Conservation (phyloP, 2,797 vertebrate genomes). For the Gambelia wislizenii region DNA sequence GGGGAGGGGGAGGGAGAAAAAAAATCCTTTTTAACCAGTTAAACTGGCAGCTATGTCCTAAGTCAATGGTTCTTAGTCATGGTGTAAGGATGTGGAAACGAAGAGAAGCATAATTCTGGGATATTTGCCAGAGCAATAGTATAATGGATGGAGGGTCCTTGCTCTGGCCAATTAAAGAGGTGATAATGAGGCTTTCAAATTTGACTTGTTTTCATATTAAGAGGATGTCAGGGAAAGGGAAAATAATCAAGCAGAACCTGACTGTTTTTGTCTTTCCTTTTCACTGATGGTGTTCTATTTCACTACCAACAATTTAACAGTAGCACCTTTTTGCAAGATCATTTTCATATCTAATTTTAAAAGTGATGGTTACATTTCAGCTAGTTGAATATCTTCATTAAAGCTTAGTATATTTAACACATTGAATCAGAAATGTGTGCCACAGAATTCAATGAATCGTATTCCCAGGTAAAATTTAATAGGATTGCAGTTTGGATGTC, state of each 20-base stretch:
- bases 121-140: neutral
- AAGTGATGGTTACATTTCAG: neutral
- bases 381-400: neutral
- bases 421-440: neutral
- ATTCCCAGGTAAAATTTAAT: no score
- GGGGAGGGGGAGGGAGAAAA: neutral
- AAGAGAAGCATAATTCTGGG: neutral
- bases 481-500: no score
- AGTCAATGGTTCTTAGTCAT: neutral
- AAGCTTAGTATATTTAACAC: neutral
- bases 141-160: neutral
- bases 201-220: neutral
- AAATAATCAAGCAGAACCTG: neutral
- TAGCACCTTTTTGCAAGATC: neutral
- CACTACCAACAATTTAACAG: neutral
- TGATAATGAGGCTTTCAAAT: neutral
- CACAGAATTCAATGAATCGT: no score
- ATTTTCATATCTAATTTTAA: neutral
- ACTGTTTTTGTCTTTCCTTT: neutral
- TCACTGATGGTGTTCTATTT: neutral
- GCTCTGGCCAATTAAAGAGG: neutral
- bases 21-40: neutral
- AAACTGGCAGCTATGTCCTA: neutral
- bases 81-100: no score
- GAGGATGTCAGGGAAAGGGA: neutral